Evolutionary conservation across 2,888 invertebrate species (phyloP), one percentile per base, ranked within the genome.

Genomic region (Caenorhabditis doughertyi): DNA sequence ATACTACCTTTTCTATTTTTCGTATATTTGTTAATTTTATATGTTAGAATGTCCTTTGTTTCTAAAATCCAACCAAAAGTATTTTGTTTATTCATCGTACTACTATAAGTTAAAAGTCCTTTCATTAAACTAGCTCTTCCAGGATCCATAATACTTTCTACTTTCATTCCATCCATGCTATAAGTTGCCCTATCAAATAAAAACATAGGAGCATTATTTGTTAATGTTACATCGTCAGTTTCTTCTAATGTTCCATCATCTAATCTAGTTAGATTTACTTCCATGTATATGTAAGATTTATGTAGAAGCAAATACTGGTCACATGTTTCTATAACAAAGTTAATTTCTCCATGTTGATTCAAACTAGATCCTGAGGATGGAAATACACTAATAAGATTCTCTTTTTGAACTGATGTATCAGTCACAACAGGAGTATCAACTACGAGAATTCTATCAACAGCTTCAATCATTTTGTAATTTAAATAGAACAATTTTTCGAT

Each of bases 11-110:
- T 81, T 85, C 86, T 85, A 82, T 85, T 77, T 79, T 79, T 82
- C 2, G 85, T 86, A 51, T 86, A 86, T 47, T 86, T 86, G 55
- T 85, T 82, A 51, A 86, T 87, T 70, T 87, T 87, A 32, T n/a
- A n/a, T n/a, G n/a, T n/a, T n/a, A n/a, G n/a, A n/a, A n/a, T n/a
- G n/a, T n/a, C n/a, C n/a, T n/a, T n/a, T n/a, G n/a, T n/a, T n/a
- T n/a, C n/a, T n/a, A n/a, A n/a, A n/a, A n/a, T n/a, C n/a, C n/a
- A n/a, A n/a, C n/a, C n/a, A n/a, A n/a, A n/a, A n/a, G n/a, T n/a
- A n/a, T n/a, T n/a, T n/a, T n/a, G n/a, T n/a, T n/a, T n/a, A n/a
- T n/a, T n/a, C n/a, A n/a, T n/a, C n/a, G n/a, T n/a, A n/a, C n/a
- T n/a, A n/a, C n/a, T n/a, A n/a, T n/a, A n/a, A n/a, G n/a, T n/a